phyloP scores from a whole-genome alignment of 2,797 vertebrate species.

The Chlorospingus semifuscus region DNA sequence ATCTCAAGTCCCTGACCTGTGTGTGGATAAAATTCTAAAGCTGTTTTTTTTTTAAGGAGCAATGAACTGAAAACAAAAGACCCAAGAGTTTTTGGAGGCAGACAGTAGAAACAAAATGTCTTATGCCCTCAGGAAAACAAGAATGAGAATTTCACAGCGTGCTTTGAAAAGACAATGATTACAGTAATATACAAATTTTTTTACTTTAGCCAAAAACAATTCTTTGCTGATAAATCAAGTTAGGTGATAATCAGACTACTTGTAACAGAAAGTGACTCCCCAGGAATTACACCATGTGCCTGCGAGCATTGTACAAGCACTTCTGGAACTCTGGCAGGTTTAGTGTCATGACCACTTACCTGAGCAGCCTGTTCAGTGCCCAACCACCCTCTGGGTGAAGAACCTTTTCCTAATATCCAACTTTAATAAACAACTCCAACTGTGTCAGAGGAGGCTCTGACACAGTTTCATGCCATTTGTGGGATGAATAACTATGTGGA shows the following conservation, averaged over 20 bases:
- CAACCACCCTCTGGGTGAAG: background rate
- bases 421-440: background rate
- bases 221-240: background rate
- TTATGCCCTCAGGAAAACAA: background rate
- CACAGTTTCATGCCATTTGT: background rate
- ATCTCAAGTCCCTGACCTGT: background rate
- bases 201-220: background rate
- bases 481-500: background rate
- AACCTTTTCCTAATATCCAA: background rate
- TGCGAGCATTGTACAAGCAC: background rate
- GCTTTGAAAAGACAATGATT: background rate
- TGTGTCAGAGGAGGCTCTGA: background rate
- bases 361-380: background rate
- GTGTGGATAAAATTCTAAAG: background rate
- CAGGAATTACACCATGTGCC: background rate
- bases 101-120: background rate
- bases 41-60: background rate
- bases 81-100: background rate
- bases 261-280: background rate
- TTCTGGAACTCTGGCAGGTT: background rate
- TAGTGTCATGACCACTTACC: background rate
- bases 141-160: background rate
- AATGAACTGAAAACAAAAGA: background rate
- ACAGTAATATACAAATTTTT: background rate
- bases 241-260: background rate